Base-by-base conservation (phyloP, 2,888 invertebrate genomes). In the Metalampra italica region DNA sequence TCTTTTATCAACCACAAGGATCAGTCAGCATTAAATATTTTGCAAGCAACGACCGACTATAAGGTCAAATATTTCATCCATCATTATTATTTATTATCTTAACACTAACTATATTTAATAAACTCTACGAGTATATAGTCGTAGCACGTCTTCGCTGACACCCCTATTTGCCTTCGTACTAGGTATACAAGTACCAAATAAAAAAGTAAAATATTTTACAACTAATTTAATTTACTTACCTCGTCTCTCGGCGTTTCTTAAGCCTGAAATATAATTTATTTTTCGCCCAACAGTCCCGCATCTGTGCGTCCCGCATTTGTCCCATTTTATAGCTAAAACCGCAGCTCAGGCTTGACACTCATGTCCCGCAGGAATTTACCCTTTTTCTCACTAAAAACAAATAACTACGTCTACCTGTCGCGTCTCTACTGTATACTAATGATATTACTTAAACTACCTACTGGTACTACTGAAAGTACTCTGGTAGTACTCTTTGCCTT, bases 371-470 rank as follows among this genome's bases (percentile, higher is more conserved):
- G 65, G 68, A 68, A 66, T 66, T 57, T 64, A 69, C 67, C 71
- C 65, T 71, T 70, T 67, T 67, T 60, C 63, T 68, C 61, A 60
- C 60, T 57, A 59, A 68, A 68, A 70, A 71, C 62, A 66, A 71
- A 72, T 62, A 64, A 59, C 60, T 54, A 46, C 53, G 55, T 61
- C 59, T 59, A 54, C 59, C 60, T 56, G 51, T 53, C 54, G 46
- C 50, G 54, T 43, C 38, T 48, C 36, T 44, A 15, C 49, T 51
- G 71, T 62, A 66, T 62, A 63, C 54, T 51, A 57, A 66, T 49
- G 43, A 50, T 46, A 9, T 11, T 12, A n/a, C n/a, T 12, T 12
- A 40, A 14, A 40, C n/a, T 40, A 40, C 22, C n/a, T 37, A 11
- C 7, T 4, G 32, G 32, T 8, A 32, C 2, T 32, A n/a, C n/a